Conservation (phyloP, 2,113 vertebrate genomes). For the Coptodon rendalli region DNA sequence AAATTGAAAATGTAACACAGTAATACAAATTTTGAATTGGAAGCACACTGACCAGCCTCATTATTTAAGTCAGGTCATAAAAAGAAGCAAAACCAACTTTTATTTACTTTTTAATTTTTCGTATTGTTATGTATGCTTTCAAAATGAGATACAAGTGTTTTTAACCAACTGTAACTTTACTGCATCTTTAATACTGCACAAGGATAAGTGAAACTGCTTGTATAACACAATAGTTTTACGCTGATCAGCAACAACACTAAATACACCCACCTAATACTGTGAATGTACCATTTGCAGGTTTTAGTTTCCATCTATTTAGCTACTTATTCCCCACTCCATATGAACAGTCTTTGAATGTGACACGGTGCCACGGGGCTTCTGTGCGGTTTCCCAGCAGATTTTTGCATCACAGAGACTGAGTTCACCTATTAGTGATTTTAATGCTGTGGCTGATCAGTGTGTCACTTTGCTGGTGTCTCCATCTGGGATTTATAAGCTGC, state of each 20-base stretch:
- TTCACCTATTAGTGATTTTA: not conserved
- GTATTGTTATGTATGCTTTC: not conserved
- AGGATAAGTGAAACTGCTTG: not conserved
- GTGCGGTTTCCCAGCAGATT: not conserved
- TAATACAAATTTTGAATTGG: not conserved
- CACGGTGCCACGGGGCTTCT: not conserved
- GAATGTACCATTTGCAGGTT: not conserved
- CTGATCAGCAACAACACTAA: not conserved
- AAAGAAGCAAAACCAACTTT: not conserved
- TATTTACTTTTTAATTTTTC: not conserved
- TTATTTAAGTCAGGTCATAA: not conserved
- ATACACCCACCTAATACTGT: not conserved
- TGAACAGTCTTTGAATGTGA: not conserved
- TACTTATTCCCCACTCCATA: not conserved
- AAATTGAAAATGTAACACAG: not conserved
- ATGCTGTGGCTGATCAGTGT: not conserved
- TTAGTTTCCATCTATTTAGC: not conserved
- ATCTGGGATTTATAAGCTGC: slow-evolving; percentile 38
- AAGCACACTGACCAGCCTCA: not conserved
- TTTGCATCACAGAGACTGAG: not conserved
- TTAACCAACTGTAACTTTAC: not conserved
- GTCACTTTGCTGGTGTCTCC: not conserved
- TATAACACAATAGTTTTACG: not conserved
- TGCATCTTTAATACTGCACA: not conserved
- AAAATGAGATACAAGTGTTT: not conserved